Base-by-base conservation (phyloP, 1,140 invertebrate genomes). In the Vanessa tameamea region DNA sequence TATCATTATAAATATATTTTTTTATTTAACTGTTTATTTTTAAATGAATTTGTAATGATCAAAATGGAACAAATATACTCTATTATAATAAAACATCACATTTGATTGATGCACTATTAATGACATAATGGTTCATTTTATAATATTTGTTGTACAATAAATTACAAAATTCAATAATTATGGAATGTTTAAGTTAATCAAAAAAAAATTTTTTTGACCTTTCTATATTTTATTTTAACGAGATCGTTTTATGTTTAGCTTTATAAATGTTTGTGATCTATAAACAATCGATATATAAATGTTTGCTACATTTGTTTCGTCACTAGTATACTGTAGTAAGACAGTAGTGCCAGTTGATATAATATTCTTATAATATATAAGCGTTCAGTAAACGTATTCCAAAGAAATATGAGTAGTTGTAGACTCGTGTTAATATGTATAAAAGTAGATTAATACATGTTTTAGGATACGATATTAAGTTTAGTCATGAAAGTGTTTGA, bases 401-500 rank as follows among this genome's bases (percentile, higher is more conserved):
- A 74, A 74, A 74, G 72, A 74, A 74, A 53, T 31, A 66, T 61
- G 31, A 63, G n/a, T 72, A 72, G n/a, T 14, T 48, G 47, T 57
- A 72, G 26, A 55, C 55, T 57, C 47, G 31, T 50, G 26, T 72
- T 72, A 55, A 55, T 72, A 55, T 66, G 64, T 63, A 47, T 26
- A 53, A 68, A 64, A 64, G 23, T 63, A 67, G 53, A 64, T 31
- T 59, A 53, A 61, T 67, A 48, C 47, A 55, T 20, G 31, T 55
- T 68, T 47, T 68, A 57, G 12, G 55, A 23, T 57, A 57, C 16
- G 5, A n/a, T 20, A 20, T 57, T 57, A 57, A 57, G 55, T 57
- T 12, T 57, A 57, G 9, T 57, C 16, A 57, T 37, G 23, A 14
- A 50, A 50, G 14, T 0, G 12, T 50, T 50, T 50, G 13, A 50